Conservation (phyloP, 2,797 vertebrate species). For the Hydrophis major region DNA sequence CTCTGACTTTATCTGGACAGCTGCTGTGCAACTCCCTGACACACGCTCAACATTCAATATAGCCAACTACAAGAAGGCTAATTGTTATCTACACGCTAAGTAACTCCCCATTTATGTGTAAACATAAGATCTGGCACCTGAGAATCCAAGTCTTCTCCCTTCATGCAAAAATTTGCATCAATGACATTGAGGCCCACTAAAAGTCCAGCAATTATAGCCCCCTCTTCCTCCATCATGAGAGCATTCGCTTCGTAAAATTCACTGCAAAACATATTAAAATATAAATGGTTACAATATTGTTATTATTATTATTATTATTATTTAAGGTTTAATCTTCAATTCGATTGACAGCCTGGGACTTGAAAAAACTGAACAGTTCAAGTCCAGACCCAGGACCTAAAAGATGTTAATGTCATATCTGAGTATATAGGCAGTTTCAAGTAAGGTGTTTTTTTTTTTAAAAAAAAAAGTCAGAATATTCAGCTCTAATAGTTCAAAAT, state of each 20-base stretch:
- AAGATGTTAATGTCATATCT: too few species aligned
- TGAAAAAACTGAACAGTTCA: too few species aligned
- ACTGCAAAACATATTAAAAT: conserved; percentile 64
- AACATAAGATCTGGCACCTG: conserved; percentile 76
- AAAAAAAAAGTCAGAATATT: too few species aligned
- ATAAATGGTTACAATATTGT: not conserved
- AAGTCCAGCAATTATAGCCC: conserved; percentile 94
- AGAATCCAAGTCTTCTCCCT: conserved; percentile 96
- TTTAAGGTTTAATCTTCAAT: not conserved
- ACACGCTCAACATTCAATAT: not conserved
- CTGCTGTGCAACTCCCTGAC: not conserved
- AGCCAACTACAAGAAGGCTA: not conserved
- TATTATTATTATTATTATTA: not conserved
- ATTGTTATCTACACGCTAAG: not conserved
- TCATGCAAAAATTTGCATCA: conserved; percentile 99
- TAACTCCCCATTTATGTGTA: not conserved
- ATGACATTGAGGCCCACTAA: conserved; percentile 97
- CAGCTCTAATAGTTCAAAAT: too few species aligned
- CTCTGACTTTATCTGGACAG: not conserved
- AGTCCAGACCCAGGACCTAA: too few species aligned
- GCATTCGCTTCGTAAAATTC: conserved; percentile 96
- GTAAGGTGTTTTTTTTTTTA: too few species aligned
- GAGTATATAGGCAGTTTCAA: too few species aligned
- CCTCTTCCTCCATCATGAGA: conserved; percentile 99
- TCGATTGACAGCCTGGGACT: too few species aligned